Base-by-base conservation (phyloP, 2,113 vertebrate species). In the Chloropsis hardwickii region DNA sequence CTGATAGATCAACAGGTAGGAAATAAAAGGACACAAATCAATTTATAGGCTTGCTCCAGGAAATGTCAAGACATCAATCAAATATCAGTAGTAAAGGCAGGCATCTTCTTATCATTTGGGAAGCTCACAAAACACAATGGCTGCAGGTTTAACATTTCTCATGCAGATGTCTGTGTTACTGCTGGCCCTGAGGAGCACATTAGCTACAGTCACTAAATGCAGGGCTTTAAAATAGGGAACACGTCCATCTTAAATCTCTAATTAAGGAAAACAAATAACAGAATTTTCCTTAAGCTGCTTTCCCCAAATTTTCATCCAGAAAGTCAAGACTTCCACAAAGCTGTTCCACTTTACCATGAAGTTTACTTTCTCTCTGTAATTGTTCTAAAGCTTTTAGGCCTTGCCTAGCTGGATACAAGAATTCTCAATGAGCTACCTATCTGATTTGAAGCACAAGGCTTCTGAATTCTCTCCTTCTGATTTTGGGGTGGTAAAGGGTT, bases 401-500 rank as follows among this genome's bases (percentile, higher is more conserved):
- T 72, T 72, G 31, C 47, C 29, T 45, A 72, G 11, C 17, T 54
- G 25, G 33, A 2, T 25, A 48, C 35, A 58, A 50, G 37, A 79
- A 3, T 40, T 61, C 23, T 61, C 28, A 57, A 44, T 10, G 28
- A 82, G 11, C 20, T 51, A 81, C 35, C 17, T 17, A 25, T 9
- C 61, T n/a, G 9, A 76, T 53, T 9, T 42, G 33, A 90, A 72
- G 24, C 16, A 77, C 45, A 60, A 56, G 37, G 31, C 16, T 60
- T 90, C 21, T 65, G 53, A 25, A 76, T 47, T 51, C 42, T 60
- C 40, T 81, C 42, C 35, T 85, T 40, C 28, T 50, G n/a, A 28
- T 2, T 3, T 5, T 29, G 12, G 23, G 12, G 13, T 1, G 0
- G 45, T 12, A 39, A 27, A 56, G 15, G 9, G 10, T 57, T 71